Conservation (phyloP, 2,113 vertebrate genomes). For the Microcebus griseorufus region DNA sequence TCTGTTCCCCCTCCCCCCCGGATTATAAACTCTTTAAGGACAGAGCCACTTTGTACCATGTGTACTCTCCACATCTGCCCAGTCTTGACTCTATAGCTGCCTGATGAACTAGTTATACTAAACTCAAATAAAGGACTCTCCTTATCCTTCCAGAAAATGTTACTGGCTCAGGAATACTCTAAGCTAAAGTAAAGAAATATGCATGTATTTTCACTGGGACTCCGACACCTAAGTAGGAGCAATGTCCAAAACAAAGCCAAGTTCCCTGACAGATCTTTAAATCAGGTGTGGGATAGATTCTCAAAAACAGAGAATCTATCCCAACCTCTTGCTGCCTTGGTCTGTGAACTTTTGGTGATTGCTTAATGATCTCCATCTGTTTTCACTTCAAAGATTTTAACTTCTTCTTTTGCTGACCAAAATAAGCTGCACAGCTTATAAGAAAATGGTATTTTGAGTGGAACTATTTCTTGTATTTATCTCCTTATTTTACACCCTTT, state of each 20-base stretch:
- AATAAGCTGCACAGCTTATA: background rate
- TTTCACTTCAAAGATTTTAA: constrained; percentile 32
- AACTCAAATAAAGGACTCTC: background rate
- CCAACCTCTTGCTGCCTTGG: background rate
- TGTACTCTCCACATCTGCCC: background rate
- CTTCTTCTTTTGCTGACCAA: constrained; percentile 25
- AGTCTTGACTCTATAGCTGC: background rate
- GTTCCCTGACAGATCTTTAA: constrained; percentile 45
- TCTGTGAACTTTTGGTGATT: constrained; percentile 3
- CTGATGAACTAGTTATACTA: background rate
- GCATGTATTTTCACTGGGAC: constrained; percentile 34
- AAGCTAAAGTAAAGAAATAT: background rate
- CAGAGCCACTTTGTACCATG: background rate
- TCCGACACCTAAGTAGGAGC: background rate
- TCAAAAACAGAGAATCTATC: background rate
- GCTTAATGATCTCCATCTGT: constrained; percentile 52
- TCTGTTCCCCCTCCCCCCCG: background rate
- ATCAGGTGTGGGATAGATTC: background rate
- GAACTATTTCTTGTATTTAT: background rate
- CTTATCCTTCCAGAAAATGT: background rate
- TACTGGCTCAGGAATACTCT: background rate
- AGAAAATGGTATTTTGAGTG: constrained; percentile 20
- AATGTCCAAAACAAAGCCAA: constrained; percentile 34
- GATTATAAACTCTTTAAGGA: background rate
- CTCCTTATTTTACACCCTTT: background rate